Base-by-base conservation (phyloP, 2,888 invertebrate species). In the Mesorhabditis sp. region DNA sequence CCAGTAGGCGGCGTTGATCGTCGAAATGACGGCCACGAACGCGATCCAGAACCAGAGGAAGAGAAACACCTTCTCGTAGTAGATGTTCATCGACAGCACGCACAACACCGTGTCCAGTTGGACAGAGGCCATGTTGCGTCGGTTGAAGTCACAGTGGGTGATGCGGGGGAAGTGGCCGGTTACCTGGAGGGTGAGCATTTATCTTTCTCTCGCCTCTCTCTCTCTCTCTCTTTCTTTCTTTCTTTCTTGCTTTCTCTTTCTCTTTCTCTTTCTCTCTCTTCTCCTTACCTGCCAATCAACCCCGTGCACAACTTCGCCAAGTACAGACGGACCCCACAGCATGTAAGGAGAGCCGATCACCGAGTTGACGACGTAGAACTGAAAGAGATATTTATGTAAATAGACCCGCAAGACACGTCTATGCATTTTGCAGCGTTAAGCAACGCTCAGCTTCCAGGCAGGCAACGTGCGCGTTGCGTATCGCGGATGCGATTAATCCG, bases 1-100 rank as follows among this genome's bases (percentile, higher is more conserved):
- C 84, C 84, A 84, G 43, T 72, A 77, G 41, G 79, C 43, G 44
- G 75, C 78, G 72, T 83, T 83, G 42, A 74, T 61, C n/a, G 79
- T 76, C 61, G 80, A 80, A 4, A 81, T 76, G 10, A 75, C 28
- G 15, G 82, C 75, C 43, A 84, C 84, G 72, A 85, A 84, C 50
- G 80, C 66, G 70, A 83, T 76, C 84, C 84, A 84, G 75, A 84
- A 84, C 85, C 85, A 85, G 42, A 85, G 76, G 75, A 85, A 85
- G 44, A 85, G 71, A 72, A 85, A 80, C 45, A 85, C 72, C 68
- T 85, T 85, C 68, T 85, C 85, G 74, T 85, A 85, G 75, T 85
- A 85, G 72, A 85, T 81, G 77, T 85, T 85, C 62, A 85, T 76
- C 13, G 80, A 80, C 5, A 85, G 75, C 43, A 85, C 85, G 67